Evolutionary conservation across 2,888 invertebrate genomes (phyloP), one percentile per base, ranked within the genome.

Genomic region (Miltochrista miniata): DNA sequence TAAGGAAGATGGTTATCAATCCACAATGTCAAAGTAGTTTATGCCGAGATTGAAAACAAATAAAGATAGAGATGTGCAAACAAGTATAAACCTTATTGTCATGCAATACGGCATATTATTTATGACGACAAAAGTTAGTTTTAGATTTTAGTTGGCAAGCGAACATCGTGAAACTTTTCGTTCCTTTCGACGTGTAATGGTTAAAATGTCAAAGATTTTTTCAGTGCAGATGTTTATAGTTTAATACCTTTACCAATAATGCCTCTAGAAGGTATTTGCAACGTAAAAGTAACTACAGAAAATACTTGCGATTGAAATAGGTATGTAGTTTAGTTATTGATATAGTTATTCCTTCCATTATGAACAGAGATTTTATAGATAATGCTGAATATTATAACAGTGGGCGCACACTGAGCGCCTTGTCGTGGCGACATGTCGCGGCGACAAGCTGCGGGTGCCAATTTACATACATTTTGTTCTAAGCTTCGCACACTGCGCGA

Each of bases 121-220:
- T 52, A 40, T 61, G 58, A 44, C 46, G 57, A 51, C 42, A 45
- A 48, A 64, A 66, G 57, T 59, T 61, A 61, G 61, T 54, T 56
- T 55, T 62, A 54, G 56, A 55, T 59, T 61, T 56, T 64, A 70
- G 71, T 74, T 68, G 70, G 68, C 60, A 61, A 70, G 68, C 65
- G 63, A 70, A 69, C 69, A 69, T 66, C 64, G 74, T 66, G 62
- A 64, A 55, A 60, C 62, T 66, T 65, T 70, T 64, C 64, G 67
- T 62, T 65, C 63, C 60, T 63, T 72, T 69, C 61, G 58, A 48
- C 52, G 61, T 67, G 64, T 64, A 73, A 71, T 71, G 68, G 67
- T 57, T 64, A 48, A 54, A 48, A 61, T 52, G 54, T 13, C 61
- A 61, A 54, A 61, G 51, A 54, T 47, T 52, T 51, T 36, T 18